Base-by-base conservation (phyloP, 2,113 vertebrate species). In the Prinia subflava region DNA sequence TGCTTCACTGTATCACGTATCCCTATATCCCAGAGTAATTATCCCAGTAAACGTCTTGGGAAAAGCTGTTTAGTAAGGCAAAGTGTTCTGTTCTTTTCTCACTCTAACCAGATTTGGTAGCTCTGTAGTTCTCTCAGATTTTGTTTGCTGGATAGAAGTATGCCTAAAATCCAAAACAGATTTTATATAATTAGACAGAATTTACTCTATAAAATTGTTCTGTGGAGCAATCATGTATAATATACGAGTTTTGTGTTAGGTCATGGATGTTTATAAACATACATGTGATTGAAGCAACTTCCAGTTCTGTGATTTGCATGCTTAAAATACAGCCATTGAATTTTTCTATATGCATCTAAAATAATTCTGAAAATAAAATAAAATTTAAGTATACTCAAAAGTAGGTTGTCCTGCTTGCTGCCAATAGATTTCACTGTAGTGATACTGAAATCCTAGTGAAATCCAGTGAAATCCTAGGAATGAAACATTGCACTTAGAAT, bases 1-100 rank as follows among this genome's bases (percentile, higher is more conserved):
- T 60, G 30, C 60, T 92, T 87, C 27, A 47, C 35, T 0, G 0
- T 56, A 17, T 60, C 20, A 27, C 0, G 3, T 50, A 56, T 8
- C 10, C 12, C 52, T 49, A 1, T 22, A 18, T 84, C n/a, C 7
- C 74, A 47, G 50, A 60, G 15, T 7, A 12, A 14, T 23, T 80
- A 52, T 63, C 37, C 9, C 65, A 73, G 44, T 47, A 87, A 19
- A 33, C 64, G 11, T 28, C 13, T 50, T 70, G 41, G 4, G 14
- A 60, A 44, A 70, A 67, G 35, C 63, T 60, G 0, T 57, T 39
- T 10, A 69, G 21, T 33, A 39, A 39, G 39, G 30, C 53, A 65
- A 73, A 82, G 16, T 24, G 9, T 30, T 79, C 21, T 47, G 9
- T 42, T 70, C 53, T 78, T 83, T 78, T 87, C 59, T 83, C 15